phyloP scores from a whole-genome alignment of 2,113 vertebrate species.

The Eulacestoma nigropectus region DNA sequence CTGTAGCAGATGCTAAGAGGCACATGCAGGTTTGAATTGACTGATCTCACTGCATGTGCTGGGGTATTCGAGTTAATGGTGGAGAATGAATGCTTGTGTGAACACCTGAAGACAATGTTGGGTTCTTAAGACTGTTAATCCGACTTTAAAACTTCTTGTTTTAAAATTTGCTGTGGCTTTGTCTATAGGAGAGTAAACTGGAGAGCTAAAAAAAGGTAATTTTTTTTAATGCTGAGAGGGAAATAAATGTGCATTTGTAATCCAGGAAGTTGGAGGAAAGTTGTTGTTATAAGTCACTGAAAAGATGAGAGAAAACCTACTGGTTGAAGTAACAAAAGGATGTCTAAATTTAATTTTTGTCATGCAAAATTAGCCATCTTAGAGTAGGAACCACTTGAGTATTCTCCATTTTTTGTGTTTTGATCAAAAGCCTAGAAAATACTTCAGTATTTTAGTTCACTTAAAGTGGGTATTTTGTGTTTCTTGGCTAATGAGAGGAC shows the following conservation, averaged over 20 bases:
- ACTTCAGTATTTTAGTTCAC: neutral
- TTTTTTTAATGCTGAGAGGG: neutral
- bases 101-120: neutral
- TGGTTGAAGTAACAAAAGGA: neutral
- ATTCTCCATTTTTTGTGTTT: neutral
- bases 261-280: neutral
- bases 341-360: neutral
- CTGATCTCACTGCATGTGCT: neutral
- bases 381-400: neutral
- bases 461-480: neutral
- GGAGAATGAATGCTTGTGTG: neutral
- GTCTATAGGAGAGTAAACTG: neutral
- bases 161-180: neutral
- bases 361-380: neutral
- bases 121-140: neutral
- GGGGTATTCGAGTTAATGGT: neutral
- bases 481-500: neutral
- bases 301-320: neutral
- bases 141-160: neutral
- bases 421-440: neutral
- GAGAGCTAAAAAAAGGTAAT: neutral
- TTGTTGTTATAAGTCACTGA: neutral
- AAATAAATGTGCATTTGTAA: neutral
- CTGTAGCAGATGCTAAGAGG: neutral
- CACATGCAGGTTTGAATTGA: neutral